These are phyloP conservation scores for Chaitophorus viminalis DNA, from an alignment of 2,888 invertebrate species.

Conservation along the genomic window DNA sequence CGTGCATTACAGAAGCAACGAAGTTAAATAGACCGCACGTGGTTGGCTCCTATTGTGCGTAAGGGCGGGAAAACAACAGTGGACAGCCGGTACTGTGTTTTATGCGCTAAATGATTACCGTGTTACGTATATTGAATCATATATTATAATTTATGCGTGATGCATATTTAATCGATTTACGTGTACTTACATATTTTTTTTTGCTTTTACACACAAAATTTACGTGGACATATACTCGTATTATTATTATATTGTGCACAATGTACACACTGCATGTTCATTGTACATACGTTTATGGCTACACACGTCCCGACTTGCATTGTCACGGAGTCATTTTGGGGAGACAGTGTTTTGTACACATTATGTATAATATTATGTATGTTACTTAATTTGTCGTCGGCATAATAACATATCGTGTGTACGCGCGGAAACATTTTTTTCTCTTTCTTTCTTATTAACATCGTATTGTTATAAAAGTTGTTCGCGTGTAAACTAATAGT, in stretches of 20 bases:
- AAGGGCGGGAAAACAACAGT: neutral
- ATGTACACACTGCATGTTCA: no score
- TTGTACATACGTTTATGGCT: neutral
- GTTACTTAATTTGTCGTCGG: neutral
- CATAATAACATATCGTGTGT: no score
- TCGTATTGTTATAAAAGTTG: neutral
- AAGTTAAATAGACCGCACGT: neutral
- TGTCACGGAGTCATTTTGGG: neutral
- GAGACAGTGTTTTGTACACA: no score
- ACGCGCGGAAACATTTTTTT: neutral
- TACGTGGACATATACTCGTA: neutral
- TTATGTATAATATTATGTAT: neutral
- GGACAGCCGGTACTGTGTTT: no score
- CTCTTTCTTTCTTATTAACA: neutral
- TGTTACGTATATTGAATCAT: neutral
- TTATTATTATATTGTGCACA: no score
- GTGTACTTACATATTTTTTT: neutral
- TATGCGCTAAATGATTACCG: neutral
- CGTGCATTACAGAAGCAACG: no score
- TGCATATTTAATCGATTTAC: neutral
- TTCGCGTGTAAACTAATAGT: neutral
- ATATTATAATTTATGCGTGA: neutral
- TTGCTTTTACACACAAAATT: neutral
- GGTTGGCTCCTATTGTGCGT: neutral
- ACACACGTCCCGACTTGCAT: neutral